A percentile compares a stretch with the other conserved stretches of the same genome.
Evolutionary conservation across 2,888 invertebrate species (phyloP).

Genomic region (Molorchus minor): DNA sequence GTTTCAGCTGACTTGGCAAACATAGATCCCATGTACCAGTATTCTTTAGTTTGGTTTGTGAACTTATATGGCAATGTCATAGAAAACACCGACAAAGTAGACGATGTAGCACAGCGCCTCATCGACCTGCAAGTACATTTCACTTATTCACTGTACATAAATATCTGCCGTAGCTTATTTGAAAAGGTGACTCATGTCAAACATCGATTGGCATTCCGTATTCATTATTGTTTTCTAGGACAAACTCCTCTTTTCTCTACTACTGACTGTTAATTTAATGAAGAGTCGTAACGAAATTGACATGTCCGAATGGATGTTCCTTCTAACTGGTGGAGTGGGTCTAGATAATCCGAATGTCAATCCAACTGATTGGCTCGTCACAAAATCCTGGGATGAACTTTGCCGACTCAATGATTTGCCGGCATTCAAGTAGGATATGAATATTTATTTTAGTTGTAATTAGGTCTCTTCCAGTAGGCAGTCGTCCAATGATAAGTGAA

Average conservation of each 20-base stretch:
- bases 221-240: constrained; percentile 67
- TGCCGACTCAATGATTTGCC: constrained; percentile 70
- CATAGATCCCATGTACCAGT: constrained; percentile 98
- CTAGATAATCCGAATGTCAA: constrained; percentile 78
- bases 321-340: constrained; percentile 86
- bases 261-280: constrained; percentile 76
- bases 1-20: constrained; percentile 80
- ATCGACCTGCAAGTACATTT: constrained; percentile 81
- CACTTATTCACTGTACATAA: constrained; percentile 88
- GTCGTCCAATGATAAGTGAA: too few relatives aligned
- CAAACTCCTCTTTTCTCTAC: constrained; percentile 86
- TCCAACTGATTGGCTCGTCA: constrained; percentile 76
- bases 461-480: not conserved
- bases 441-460: not conserved
- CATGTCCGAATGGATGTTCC: constrained; percentile 80
- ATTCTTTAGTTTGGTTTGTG: constrained; percentile 94
- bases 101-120: constrained; percentile 79
- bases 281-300: constrained; percentile 70
- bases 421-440: constrained; percentile 59
- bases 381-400: constrained; percentile 80
- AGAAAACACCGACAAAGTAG: constrained; percentile 86
- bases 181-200: constrained; percentile 72
- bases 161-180: constrained; percentile 92
- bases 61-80: constrained; percentile 86
- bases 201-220: not conserved